A percentile compares a stretch with the other conserved stretches of the same genome.
phyloP scores from a whole-genome alignment of 2,113 vertebrate genomes.

The Smithornis capensis region DNA sequence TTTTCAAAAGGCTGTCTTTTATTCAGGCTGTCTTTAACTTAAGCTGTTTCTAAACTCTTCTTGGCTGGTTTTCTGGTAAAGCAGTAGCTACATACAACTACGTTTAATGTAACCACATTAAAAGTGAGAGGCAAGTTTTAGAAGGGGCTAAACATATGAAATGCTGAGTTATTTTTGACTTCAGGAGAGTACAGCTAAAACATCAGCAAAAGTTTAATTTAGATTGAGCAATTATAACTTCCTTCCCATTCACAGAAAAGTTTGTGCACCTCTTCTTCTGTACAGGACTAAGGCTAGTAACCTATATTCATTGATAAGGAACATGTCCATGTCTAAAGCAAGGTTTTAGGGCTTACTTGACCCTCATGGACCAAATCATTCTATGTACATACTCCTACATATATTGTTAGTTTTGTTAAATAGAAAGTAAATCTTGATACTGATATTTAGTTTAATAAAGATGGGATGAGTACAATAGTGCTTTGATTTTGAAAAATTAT shows the following conservation, averaged over 20 bases:
- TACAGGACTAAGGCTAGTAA: not conserved
- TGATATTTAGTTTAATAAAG: not conserved
- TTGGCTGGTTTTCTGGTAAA: not conserved
- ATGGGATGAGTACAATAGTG: not conserved
- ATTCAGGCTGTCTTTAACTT: not conserved
- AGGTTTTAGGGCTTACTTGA: not conserved
- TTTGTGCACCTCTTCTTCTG: not conserved
- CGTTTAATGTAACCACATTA: not conserved
- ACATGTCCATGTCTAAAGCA: not conserved
- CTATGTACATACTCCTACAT: accelerated
- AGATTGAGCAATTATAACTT: not conserved
- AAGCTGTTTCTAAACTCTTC: not conserved
- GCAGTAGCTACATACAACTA: not conserved
- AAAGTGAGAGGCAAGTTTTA: not conserved
- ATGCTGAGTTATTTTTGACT: not conserved
- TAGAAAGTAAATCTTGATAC: not conserved
- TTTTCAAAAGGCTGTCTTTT: not conserved
- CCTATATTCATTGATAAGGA: not conserved
- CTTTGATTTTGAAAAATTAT: not conserved
- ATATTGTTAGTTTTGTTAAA: not conserved
- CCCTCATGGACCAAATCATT: not conserved
- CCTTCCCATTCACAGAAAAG: not conserved
- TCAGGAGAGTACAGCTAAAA: not conserved
- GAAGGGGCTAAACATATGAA: not conserved
- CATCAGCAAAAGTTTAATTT: not conserved